Percentiles rank a stretch among this genome's conserved stretches.
These are phyloP conservation scores for Chirona hameri DNA, from an alignment of 2,888 invertebrate genomes.

Conservation along the genomic window DNA sequence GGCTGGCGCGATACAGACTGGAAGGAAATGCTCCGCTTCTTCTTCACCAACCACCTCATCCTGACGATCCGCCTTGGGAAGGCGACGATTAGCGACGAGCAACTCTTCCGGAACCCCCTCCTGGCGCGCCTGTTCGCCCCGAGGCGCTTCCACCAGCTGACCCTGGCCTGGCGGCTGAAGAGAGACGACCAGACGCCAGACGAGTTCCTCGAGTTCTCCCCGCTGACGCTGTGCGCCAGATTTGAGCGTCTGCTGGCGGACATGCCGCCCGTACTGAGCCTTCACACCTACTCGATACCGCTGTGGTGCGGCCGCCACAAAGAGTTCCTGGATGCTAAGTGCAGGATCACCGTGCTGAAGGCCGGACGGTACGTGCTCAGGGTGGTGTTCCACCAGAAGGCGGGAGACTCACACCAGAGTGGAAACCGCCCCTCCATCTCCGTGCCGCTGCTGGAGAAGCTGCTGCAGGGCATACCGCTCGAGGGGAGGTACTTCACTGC, in stretches of 20 bases:
- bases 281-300: neutral
- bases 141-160: neutral
- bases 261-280: neutral
- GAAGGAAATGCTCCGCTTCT: neutral
- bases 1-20: neutral
- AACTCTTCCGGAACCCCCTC: neutral
- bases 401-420: neutral
- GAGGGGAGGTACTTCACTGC: neutral
- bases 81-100: neutral
- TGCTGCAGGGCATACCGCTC: neutral
- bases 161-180: neutral
- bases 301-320: neutral
- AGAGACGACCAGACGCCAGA: neutral
- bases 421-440: neutral
- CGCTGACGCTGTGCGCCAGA: neutral
- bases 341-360: neutral
- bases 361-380: neutral
- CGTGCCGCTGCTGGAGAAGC: neutral
- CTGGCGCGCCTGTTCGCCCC: neutral
- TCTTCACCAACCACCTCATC: neutral
- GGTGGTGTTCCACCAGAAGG: neutral
- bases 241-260: neutral
- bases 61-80: neutral
- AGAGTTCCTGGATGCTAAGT: neutral
- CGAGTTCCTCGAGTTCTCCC: neutral